phyloP scores from a whole-genome alignment of 2,797 vertebrate species.

The Microctenopoma stevenorrisi region DNA sequence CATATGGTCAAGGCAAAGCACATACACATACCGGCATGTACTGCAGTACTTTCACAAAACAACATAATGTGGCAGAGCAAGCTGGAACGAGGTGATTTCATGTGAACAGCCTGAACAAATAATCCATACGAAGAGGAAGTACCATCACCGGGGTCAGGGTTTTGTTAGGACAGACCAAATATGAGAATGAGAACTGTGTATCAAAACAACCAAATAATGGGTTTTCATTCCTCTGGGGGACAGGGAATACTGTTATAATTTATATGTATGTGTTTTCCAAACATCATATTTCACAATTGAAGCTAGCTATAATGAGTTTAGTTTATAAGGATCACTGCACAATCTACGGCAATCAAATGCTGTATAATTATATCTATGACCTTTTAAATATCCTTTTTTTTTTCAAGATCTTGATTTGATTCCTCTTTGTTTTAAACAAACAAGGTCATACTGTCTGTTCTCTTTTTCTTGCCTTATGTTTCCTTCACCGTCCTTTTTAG shows the following conservation, averaged over 20 bases:
- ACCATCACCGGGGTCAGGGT: slow-evolving; percentile 42
- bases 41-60: slow-evolving; percentile 35
- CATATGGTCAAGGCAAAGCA: slow-evolving; percentile 4
- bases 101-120: slow-evolving; percentile 68
- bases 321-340: slow-evolving; percentile 14
- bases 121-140: slow-evolving; percentile 61
- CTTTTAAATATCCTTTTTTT: not conserved
- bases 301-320: slow-evolving; percentile 8
- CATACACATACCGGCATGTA: slow-evolving; percentile 7
- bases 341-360: not conserved
- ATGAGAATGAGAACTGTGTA: slow-evolving; percentile 48
- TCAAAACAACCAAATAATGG: slow-evolving; percentile 62
- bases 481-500: slow-evolving; percentile 27
- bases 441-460: not conserved
- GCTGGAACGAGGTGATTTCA: slow-evolving; percentile 28
- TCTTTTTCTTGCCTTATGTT: slow-evolving; percentile 4
- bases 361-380: not conserved
- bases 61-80: slow-evolving; percentile 24
- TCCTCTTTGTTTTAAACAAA: too few relatives aligned
- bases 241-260: slow-evolving; percentile 49
- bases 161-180: slow-evolving; percentile 58
- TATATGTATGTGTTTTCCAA: slow-evolving; percentile 43
- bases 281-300: slow-evolving; percentile 33
- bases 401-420: not conserved
- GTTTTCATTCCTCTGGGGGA: slow-evolving; percentile 46